Evolutionary conservation across 2,113 vertebrate genomes (phyloP), one percentile per base, ranked within the genome.

Genomic region (Entosphenus tridentatus): DNA sequence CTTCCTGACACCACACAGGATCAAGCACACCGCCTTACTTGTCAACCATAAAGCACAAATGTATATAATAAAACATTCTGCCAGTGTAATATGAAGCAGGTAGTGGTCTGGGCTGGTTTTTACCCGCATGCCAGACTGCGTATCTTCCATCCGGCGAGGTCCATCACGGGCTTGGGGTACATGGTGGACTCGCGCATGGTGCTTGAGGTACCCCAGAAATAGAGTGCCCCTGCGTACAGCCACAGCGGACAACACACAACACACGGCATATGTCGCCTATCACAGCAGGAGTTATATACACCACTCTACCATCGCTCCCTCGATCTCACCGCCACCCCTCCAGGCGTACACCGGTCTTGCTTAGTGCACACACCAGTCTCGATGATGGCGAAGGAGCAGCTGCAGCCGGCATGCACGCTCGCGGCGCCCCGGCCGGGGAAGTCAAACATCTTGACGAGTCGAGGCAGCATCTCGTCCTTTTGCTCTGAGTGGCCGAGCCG

Each of bases 191-290:
- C 92, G 9, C 92, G 86, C 10, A 88, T 91, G 0, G 91, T 95
- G 76, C 95, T 96, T 56, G 92, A 95, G 21, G 88, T 89, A 0
- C 92, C 92, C 93, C 93, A 97, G 77, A 96, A 97, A 72, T 88
- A 96, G 71, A 96, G 77, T 0, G 85, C 89, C 0, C 93, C 93
- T 97, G 73, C 57, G 2, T 72, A 70, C 72, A 67, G 67, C 57
- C 69, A 11, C n/a, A 70, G 56, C 39, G 69, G 6, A 1, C 55
- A 2, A 0, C 0, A 0, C 3, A 68, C 3, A 1, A 2, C 17
- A 58, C 8, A 8, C 10, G 0, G 0, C 1, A 0, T 2, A 1
- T 1, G 11, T 55, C 0, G 0, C 13, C 0, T 1, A 39, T 3
- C 39, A 16, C 2, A 10, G 0, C n/a, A 5, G 12, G 12, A 56